Evolutionary conservation across 1,140 invertebrate species (phyloP).

Genomic region (Zaprionus africanus): DNA sequence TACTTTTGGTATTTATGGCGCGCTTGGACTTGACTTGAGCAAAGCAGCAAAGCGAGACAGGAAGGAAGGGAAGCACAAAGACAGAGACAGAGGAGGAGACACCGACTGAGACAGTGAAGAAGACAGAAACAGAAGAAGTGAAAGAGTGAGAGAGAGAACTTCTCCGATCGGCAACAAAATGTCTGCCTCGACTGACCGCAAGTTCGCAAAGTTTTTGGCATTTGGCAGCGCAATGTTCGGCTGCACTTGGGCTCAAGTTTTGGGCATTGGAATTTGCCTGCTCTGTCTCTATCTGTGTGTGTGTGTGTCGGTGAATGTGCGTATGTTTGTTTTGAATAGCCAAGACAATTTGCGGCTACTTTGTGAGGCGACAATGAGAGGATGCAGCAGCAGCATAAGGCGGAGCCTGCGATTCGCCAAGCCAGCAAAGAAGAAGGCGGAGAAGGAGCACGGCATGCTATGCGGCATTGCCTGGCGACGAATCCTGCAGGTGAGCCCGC

Average conservation of each 20-base stretch:
- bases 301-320: slow-evolving; percentile 19
- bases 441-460: not conserved
- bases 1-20: slow-evolving; percentile 53
- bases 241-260: slow-evolving; percentile 43
- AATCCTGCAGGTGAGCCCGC: slow-evolving; percentile 33
- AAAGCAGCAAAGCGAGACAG: not conserved
- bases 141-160: not conserved
- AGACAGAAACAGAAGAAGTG: not conserved
- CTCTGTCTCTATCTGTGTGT: slow-evolving; percentile 20
- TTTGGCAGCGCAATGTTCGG: slow-evolving; percentile 33
- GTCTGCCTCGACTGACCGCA: slow-evolving; percentile 48
- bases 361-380: slow-evolving; percentile 21
- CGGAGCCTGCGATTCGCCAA: slow-evolving; percentile 14
- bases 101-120: not conserved
- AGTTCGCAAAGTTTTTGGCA: slow-evolving; percentile 52
- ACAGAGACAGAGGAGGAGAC: not conserved
- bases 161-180: slow-evolving; percentile 20
- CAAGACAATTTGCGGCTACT: slow-evolving; percentile 56
- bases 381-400: not conserved
- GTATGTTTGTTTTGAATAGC: slow-evolving; percentile 34
- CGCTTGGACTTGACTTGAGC: slow-evolving; percentile 39
- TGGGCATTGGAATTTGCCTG: slow-evolving; percentile 30
- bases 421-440: not conserved
- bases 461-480: slow-evolving; percentile 9
- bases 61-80: not conserved